Conservation (phyloP, 2,888 invertebrate genomes). For the Pseudanteris insignis region DNA sequence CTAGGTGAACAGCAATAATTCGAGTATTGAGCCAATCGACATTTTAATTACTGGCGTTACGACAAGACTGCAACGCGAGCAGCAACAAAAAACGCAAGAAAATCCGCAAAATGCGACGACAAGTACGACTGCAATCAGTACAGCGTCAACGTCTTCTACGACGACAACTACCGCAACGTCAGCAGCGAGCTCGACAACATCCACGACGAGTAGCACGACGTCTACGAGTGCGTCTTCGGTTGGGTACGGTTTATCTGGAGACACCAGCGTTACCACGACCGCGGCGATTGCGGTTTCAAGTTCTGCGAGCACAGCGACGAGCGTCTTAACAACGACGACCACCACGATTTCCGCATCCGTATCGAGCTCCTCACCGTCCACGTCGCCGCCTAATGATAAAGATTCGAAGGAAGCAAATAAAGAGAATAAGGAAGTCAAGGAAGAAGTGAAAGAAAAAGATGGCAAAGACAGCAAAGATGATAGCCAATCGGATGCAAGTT, state of each 20-base stretch:
- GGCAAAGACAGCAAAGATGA: constrained; percentile 59
- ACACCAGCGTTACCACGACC: constrained; percentile 55
- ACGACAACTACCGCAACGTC: constrained; percentile 51
- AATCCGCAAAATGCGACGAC: constrained; percentile 57
- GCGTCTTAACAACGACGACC: constrained; percentile 46
- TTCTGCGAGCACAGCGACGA: constrained; percentile 46
- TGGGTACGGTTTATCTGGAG: constrained; percentile 44
- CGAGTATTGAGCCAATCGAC: constrained; percentile 67
- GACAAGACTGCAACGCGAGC: constrained; percentile 83
- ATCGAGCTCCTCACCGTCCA: constrained; percentile 54
- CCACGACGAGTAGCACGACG: constrained; percentile 52
- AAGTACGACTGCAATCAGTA: constrained; percentile 51
- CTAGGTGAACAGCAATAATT: constrained; percentile 66
- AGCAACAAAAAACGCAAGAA: constrained; percentile 74
- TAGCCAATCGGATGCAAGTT: constrained; percentile 52
- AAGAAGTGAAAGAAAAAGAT: constrained; percentile 68
- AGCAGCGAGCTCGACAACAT: constrained; percentile 49
- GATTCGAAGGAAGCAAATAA: constrained; percentile 69
- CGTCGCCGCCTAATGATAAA: constrained; percentile 48
- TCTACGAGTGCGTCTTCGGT: constrained; percentile 53
- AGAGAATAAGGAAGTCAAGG: constrained; percentile 72
- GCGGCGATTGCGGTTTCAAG: constrained; percentile 49
- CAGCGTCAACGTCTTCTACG: constrained; percentile 54
- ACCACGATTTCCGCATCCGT: constrained; percentile 53
- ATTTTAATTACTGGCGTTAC: constrained; percentile 84